phyloP scores from a whole-genome alignment of 2,113 vertebrate genomes.

The Trichomycterus rosablanca region DNA sequence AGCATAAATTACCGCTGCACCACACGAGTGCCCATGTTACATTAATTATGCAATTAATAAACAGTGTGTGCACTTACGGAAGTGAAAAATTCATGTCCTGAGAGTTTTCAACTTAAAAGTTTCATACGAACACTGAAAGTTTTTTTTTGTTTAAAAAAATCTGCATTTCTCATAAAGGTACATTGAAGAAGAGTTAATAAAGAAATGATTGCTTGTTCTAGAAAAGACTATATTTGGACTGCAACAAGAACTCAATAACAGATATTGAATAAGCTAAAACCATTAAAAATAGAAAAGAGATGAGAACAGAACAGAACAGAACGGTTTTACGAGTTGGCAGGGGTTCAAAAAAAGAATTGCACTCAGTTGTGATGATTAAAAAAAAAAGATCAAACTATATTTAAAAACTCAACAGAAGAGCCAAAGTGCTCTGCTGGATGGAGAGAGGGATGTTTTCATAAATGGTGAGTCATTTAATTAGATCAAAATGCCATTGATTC shows the following conservation, averaged over 20 bases:
- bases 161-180: no score
- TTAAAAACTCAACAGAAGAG: slow-evolving; percentile 48
- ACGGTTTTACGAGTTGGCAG: slow-evolving; percentile 12
- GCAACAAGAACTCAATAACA: slow-evolving; percentile 28
- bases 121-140: no score
- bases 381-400: slow-evolving; percentile 42
- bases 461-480: slow-evolving; percentile 52
- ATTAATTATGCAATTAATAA: no score
- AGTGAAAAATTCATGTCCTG: no score
- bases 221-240: slow-evolving; percentile 16
- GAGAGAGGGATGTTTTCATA: slow-evolving; percentile 44
- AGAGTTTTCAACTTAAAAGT: no score
- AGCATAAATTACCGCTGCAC: no score
- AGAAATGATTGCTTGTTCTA: background rate
- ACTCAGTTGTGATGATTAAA: slow-evolving; percentile 43
- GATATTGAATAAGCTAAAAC: slow-evolving; percentile 20
- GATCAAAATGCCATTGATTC: slow-evolving; percentile 49
- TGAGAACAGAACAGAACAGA: slow-evolving; percentile 39
- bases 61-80: no score
- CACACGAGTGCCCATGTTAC: no score
- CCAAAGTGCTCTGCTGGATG: slow-evolving; percentile 44
- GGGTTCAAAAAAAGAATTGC: slow-evolving; percentile 43
- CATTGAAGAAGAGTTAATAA: no score
- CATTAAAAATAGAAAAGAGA: slow-evolving; percentile 34
- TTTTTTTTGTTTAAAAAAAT: no score